phyloP scores from a whole-genome alignment of 2,797 vertebrate species.

The Artibeus jamaicensis region DNA sequence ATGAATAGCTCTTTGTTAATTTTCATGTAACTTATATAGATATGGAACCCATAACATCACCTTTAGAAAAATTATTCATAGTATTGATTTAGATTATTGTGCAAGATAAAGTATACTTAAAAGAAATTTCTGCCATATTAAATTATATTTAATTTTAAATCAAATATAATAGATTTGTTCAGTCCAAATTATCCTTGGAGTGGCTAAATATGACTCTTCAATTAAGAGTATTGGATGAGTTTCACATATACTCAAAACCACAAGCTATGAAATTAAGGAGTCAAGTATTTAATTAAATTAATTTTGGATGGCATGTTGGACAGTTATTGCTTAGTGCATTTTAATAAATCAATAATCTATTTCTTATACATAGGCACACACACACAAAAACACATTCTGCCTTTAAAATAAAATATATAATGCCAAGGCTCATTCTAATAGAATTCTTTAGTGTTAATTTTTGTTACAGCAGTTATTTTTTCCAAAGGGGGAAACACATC shows the following conservation, averaged over 20 bases:
- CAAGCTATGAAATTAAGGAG: neutral
- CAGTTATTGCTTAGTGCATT: neutral
- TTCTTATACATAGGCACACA: neutral
- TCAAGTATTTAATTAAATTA: conserved; percentile 7
- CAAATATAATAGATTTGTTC: neutral
- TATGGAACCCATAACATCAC: neutral
- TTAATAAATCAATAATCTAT: neutral
- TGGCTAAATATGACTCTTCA: neutral
- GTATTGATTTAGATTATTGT: neutral
- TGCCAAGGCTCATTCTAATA: neutral
- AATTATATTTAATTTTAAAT: neutral
- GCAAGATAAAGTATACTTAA: neutral
- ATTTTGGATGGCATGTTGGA: neutral
- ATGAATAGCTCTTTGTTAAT: neutral
- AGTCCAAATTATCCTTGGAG: neutral
- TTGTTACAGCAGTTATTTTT: neutral
- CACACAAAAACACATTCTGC: neutral
- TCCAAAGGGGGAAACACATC: neutral
- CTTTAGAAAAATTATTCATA: neutral
- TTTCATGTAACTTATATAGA: neutral
- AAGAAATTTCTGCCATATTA: neutral
- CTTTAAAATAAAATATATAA: neutral
- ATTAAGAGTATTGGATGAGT: neutral
- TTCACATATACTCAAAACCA: neutral
- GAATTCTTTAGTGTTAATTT: neutral